phyloP scores from a whole-genome alignment of 2,888 invertebrate genomes.

The Acronicta leporina region DNA sequence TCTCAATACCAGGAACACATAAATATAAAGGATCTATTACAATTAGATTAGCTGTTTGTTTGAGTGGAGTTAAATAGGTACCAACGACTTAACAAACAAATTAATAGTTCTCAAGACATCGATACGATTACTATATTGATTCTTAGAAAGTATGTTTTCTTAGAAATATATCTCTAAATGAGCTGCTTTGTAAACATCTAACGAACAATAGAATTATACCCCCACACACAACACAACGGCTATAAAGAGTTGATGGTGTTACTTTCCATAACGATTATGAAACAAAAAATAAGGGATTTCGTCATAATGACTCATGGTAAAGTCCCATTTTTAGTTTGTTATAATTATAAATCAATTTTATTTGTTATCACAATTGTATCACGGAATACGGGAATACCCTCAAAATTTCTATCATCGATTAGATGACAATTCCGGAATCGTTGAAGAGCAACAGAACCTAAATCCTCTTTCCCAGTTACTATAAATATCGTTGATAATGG shows the following conservation, averaged over 20 bases:
- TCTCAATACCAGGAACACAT: conserved; percentile 31
- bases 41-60: conserved; percentile 3
- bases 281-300: conserved; percentile 26
- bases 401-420: no score
- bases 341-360: no score
- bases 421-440: no score
- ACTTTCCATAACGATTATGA: conserved; percentile 29
- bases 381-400: no score
- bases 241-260: conserved; percentile 13
- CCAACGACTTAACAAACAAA: conserved; percentile 6
- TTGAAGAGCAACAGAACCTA: no score
- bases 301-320: conserved; percentile 2
- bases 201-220: conserved; percentile 30
- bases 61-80: conserved; percentile 8
- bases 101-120: no score
- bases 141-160: conserved; percentile 31
- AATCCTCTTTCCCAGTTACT: no score
- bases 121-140: background rate
- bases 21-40: conserved; percentile 11
- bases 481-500: no score
- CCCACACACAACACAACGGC: conserved; percentile 14
- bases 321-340: background rate
- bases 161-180: conserved; percentile 24
- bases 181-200: conserved; percentile 7
- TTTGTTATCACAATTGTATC: no score